Percentiles rank a stretch among this genome's conserved stretches.
Conservation (phyloP, 2,113 vertebrate genomes). For the Otus sunia region DNA sequence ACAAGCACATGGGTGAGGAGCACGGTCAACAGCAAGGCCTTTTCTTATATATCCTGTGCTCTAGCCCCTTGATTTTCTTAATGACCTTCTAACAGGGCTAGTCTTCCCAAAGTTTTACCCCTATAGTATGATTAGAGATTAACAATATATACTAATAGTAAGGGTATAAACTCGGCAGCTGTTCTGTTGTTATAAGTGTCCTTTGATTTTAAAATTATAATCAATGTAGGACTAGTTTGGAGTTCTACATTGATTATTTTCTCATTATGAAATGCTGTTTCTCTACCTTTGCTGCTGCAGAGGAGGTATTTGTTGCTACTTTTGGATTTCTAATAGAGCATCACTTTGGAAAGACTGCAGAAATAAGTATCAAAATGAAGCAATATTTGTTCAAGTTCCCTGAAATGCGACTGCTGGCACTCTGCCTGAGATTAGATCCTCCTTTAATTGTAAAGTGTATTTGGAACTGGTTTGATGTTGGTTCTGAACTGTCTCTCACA, state of each 20-base stretch:
- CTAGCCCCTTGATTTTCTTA: not conserved
- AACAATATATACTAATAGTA: not conserved
- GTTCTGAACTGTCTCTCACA: not conserved
- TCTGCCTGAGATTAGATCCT: not conserved
- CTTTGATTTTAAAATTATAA: not conserved
- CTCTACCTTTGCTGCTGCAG: not conserved
- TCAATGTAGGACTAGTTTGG: not conserved
- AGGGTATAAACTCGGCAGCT: not conserved
- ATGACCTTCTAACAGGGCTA: not conserved
- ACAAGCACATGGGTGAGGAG: not conserved
- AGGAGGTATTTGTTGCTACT: not conserved
- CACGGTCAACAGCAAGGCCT: not conserved
- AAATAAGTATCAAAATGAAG: not conserved
- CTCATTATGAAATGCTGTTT: not conserved
- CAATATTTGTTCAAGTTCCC: not conserved
- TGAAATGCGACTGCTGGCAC: not conserved
- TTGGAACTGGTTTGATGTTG: not conserved
- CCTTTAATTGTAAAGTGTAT: not conserved
- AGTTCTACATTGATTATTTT: not conserved
- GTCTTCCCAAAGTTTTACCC: not conserved
- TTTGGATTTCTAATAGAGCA: not conserved
- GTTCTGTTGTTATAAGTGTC: not conserved
- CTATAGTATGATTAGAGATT: not conserved
- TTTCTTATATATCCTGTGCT: not conserved
- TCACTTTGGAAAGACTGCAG: not conserved